Percentiles rank a stretch among this genome's conserved stretches.
phyloP scores from a whole-genome alignment of 2,113 vertebrate species.

The Pycnonotus jocosus region DNA sequence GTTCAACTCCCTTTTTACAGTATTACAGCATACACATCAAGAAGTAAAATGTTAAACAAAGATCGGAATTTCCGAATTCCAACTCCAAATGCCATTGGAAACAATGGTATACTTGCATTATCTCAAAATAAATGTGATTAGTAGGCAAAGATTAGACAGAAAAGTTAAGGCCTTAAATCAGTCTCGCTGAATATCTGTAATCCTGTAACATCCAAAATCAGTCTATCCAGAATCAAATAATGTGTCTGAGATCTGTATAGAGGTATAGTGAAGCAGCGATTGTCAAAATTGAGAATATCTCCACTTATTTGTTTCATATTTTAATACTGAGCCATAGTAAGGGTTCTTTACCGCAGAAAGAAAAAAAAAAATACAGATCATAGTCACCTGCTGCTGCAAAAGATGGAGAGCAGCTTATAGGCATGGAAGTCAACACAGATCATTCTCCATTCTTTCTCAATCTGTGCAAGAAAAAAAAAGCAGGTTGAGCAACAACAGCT shows the following conservation, averaged over 20 bases:
- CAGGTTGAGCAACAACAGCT: background rate
- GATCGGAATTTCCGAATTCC: background rate
- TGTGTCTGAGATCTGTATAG: background rate
- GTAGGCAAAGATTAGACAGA: background rate
- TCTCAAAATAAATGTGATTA: background rate
- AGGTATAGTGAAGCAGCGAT: background rate
- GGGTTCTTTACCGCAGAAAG: background rate
- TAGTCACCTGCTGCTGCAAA: background rate
- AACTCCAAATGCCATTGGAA: background rate
- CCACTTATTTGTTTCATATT: background rate
- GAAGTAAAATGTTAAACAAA: background rate
- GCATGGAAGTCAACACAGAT: background rate
- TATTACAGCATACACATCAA: background rate
- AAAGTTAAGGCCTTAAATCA: background rate
- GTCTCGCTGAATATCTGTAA: background rate
- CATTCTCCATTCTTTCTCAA: background rate
- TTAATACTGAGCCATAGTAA: background rate
- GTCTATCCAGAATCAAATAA: background rate
- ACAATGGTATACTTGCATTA: background rate
- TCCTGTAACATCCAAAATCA: background rate
- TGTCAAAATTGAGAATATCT: background rate
- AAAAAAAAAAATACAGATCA: background rate
- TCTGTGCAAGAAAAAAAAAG: background rate
- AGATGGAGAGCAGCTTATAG: background rate
- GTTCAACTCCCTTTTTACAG: background rate